phyloP scores from a whole-genome alignment of 2,797 vertebrate genomes.

The Leptoclinus maculatus region DNA sequence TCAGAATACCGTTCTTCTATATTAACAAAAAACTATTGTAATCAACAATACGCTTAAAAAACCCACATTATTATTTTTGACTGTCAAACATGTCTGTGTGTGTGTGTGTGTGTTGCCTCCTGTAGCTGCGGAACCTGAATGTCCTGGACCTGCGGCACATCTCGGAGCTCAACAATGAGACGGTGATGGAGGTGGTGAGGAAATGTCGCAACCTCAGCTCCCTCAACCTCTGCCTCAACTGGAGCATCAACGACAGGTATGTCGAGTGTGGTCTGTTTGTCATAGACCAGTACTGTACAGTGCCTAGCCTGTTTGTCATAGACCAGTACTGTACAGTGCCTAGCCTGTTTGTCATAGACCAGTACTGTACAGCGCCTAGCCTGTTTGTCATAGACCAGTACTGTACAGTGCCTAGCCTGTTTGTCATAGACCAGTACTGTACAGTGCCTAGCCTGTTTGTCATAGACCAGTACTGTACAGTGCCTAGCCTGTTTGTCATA shows the following conservation, averaged over 20 bases:
- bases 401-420: neutral
- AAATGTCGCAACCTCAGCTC: conserved; percentile 95
- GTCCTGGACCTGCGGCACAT: conserved; percentile 97
- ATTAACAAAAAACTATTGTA: neutral
- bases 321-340: too few relatives aligned
- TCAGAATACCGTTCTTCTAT: neutral
- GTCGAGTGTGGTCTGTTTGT: neutral
- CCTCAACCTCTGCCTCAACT: conserved; percentile 98
- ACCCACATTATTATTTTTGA: neutral
- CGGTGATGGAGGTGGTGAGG: conserved; percentile 98
- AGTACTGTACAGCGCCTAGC: too few relatives aligned
- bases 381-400: neutral
- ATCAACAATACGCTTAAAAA: neutral
- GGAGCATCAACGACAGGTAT: conserved; percentile 99
- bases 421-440: too few relatives aligned
- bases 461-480: too few relatives aligned
- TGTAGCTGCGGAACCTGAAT: conserved; percentile 91
- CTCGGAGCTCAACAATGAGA: conserved; percentile 98
- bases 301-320: neutral
- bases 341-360: neutral
- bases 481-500: too few relatives aligned
- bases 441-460: neutral
- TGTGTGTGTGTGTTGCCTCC: conserved; percentile 8
- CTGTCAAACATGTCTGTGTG: neutral
- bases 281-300: too few relatives aligned